Conservation (phyloP, 2,113 vertebrate species). For the Microtus oregoni region DNA sequence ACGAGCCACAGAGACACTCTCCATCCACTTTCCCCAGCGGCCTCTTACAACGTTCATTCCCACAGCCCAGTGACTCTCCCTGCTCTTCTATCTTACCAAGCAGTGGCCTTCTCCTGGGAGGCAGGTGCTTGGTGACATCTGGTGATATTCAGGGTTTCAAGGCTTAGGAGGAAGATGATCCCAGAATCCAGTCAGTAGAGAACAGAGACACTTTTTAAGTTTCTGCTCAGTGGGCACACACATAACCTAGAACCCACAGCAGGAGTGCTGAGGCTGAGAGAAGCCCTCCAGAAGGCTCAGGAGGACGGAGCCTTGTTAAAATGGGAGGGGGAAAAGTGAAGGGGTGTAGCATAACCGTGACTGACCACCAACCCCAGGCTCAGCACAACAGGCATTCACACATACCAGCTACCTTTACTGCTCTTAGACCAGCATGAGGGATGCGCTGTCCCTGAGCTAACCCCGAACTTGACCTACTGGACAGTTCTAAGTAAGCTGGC, state of each 20-base stretch:
- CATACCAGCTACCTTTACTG: background rate
- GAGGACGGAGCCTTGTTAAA: background rate
- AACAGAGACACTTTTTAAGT: background rate
- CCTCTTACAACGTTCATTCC: background rate
- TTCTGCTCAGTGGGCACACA: rapidly evolving
- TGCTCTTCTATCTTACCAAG: background rate
- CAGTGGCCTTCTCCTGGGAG: background rate
- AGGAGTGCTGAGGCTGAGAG: background rate
- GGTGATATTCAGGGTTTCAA: background rate
- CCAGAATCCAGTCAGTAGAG: background rate
- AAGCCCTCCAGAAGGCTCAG: rapidly evolving
- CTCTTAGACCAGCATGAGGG: background rate
- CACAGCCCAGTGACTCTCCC: background rate
- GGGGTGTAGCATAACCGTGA: too few species aligned
- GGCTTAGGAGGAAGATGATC: background rate
- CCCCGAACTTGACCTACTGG: background rate
- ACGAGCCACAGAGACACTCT: background rate
- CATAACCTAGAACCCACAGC: background rate
- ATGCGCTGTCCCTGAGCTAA: background rate
- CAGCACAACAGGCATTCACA: background rate
- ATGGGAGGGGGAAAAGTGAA: too few species aligned
- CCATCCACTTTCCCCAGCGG: rapidly evolving
- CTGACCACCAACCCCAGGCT: background rate
- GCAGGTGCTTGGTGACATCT: background rate
- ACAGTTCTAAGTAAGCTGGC: background rate